These are phyloP conservation scores for Anthrax anthrax DNA, from an alignment of 2,888 invertebrate genomes.

Conservation along the genomic window DNA sequence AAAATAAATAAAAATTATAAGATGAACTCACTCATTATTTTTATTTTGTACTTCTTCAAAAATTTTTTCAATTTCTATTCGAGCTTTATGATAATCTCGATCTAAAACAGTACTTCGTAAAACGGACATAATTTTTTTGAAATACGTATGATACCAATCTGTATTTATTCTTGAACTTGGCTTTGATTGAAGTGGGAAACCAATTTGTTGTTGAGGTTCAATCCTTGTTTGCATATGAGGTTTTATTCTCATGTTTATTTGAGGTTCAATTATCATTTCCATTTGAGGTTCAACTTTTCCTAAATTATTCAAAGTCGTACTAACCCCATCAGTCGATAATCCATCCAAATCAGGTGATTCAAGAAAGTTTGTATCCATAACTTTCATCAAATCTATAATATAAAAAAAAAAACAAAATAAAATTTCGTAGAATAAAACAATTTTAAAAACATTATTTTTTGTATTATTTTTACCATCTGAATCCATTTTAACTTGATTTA, in stretches of 20 bases:
- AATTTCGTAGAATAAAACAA: too few species aligned
- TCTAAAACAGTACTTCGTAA: neutral
- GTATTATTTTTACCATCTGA: constrained; percentile 11
- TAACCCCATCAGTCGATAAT: constrained; percentile 5
- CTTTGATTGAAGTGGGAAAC: too few species aligned
- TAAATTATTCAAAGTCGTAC: too few species aligned
- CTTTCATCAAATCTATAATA: constrained; percentile 4
- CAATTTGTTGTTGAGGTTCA: too few species aligned
- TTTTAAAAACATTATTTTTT: neutral
- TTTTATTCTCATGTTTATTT: too few species aligned
- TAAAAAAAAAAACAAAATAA: neutral
- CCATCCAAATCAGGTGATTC: neutral
- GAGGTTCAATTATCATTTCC: too few species aligned
- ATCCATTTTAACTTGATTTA: constrained; percentile 4
- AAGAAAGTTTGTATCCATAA: neutral
- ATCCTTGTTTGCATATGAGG: too few species aligned
- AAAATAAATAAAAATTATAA: neutral
- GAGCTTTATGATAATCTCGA: neutral
- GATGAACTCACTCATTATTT: constrained; percentile 8
- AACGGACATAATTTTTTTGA: constrained; percentile 1
- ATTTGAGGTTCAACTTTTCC: too few species aligned
- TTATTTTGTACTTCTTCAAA: constrained; percentile 7
- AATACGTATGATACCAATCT: neutral
- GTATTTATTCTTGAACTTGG: too few species aligned
- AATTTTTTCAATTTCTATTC: constrained; percentile 3